Conservation (phyloP, 2,113 vertebrate genomes). For the Pipra filicauda region DNA sequence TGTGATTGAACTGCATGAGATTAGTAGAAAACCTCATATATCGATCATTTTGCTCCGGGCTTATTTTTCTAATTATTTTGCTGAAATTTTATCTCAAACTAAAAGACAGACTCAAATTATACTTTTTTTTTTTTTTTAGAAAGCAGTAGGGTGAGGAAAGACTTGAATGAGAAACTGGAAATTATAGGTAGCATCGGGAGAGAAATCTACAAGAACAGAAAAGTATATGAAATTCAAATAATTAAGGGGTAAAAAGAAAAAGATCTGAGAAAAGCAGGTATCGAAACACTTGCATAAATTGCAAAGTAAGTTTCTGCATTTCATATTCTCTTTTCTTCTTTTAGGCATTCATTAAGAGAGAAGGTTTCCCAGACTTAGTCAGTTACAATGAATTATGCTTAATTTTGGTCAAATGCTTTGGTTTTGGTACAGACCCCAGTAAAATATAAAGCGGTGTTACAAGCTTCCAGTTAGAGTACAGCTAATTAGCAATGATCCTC, state of each 20-base stretch:
- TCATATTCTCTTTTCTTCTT: neutral
- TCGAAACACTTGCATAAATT: neutral
- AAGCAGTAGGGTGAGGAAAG: neutral
- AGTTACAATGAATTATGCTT: neutral
- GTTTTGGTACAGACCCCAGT: neutral
- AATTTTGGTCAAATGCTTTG: neutral
- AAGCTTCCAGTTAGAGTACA: neutral
- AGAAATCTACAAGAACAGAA: neutral
- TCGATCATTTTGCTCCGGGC: neutral
- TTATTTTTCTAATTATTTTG: neutral
- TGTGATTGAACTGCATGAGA: neutral
- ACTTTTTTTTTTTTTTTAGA: neutral
- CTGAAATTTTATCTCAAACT: neutral
- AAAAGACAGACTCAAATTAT: neutral
- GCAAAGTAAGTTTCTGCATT: neutral
- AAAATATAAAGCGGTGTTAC: neutral
- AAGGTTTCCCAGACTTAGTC: neutral
- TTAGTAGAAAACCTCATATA: neutral
- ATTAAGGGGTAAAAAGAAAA: neutral
- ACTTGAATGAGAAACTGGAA: neutral
- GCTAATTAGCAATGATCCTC: neutral
- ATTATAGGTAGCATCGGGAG: neutral
- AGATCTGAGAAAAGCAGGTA: neutral
- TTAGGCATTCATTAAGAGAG: neutral
- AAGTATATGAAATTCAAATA: neutral